A percentile compares a stretch with the other conserved stretches of the same genome.
These are phyloP conservation scores for Gavia stellata DNA, from an alignment of 2,113 vertebrate genomes.

Conservation along the genomic window DNA sequence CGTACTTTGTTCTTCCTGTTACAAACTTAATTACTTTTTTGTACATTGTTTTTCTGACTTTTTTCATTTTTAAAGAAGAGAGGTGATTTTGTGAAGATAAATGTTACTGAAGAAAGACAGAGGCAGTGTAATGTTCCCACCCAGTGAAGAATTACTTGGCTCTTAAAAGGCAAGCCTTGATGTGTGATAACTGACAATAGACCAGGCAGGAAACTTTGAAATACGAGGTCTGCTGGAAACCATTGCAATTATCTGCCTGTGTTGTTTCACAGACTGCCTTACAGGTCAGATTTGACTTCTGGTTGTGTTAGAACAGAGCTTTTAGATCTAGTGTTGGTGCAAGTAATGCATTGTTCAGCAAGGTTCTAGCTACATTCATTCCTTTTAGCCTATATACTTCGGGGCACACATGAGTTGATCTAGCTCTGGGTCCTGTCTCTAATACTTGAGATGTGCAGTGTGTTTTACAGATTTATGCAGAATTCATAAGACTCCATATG, in stretches of 20 bases:
- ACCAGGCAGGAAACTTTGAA: background rate
- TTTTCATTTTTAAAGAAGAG: background rate
- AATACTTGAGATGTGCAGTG: no score
- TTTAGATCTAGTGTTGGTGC: background rate
- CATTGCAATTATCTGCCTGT: background rate
- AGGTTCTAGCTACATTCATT: background rate
- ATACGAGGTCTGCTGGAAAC: background rate
- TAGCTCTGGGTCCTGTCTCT: background rate
- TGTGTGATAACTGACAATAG: background rate
- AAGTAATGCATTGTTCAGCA: background rate
- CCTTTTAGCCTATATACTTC: background rate
- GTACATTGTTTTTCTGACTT: background rate
- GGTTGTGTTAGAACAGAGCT: background rate
- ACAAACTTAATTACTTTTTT: background rate
- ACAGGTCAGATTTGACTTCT: background rate
- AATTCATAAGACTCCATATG: background rate
- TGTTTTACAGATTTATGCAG: background rate
- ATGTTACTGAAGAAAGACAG: background rate
- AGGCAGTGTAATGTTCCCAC: background rate
- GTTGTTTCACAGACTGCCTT: background rate
- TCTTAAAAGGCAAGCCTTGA: background rate
- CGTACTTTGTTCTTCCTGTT: fast-evolving
- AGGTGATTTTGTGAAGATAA: background rate
- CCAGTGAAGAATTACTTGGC: background rate
- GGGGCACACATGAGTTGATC: fast-evolving